Conservation (phyloP, 2,113 vertebrate genomes). For the Sterrhoptilus dennistouni region DNA sequence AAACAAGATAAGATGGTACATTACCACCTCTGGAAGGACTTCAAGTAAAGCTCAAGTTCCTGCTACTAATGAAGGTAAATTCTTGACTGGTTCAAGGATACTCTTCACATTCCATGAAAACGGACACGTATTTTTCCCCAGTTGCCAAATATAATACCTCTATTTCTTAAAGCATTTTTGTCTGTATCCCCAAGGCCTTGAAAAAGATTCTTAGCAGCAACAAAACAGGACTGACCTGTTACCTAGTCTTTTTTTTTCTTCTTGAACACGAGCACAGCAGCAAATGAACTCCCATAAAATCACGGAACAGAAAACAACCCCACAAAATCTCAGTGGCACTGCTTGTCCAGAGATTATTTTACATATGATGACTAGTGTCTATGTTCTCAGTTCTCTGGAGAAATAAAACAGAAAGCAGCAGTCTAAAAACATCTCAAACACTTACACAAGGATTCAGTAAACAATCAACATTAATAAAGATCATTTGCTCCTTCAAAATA, state of each 20-base stretch:
- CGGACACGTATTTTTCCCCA: background rate
- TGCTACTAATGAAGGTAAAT: background rate
- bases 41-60: conserved; percentile 64
- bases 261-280: conserved; percentile 57
- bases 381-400: conserved; percentile 32
- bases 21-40: conserved; percentile 55
- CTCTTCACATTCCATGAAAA: conserved; percentile 61
- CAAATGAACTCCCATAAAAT: conserved; percentile 39
- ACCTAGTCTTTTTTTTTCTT: conserved; percentile 30
- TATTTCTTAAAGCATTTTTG: conserved; percentile 57
- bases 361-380: conserved; percentile 30
- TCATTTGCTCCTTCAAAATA: conserved; percentile 66
- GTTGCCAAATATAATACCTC: conserved; percentile 48
- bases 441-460: conserved; percentile 69
- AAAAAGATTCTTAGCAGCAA: conserved; percentile 71
- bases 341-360: conserved; percentile 32
- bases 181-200: conserved; percentile 54
- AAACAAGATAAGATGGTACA: conserved; percentile 46
- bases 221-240: conserved; percentile 63
- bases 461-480: conserved; percentile 77
- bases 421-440: conserved; percentile 70
- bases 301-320: conserved; percentile 23
- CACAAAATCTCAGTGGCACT: conserved; percentile 17
- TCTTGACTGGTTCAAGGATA: conserved; percentile 37
- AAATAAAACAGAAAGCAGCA: conserved; percentile 58